Base-by-base conservation (phyloP, 1,140 invertebrate genomes). In the Pectinophora gossypiella region DNA sequence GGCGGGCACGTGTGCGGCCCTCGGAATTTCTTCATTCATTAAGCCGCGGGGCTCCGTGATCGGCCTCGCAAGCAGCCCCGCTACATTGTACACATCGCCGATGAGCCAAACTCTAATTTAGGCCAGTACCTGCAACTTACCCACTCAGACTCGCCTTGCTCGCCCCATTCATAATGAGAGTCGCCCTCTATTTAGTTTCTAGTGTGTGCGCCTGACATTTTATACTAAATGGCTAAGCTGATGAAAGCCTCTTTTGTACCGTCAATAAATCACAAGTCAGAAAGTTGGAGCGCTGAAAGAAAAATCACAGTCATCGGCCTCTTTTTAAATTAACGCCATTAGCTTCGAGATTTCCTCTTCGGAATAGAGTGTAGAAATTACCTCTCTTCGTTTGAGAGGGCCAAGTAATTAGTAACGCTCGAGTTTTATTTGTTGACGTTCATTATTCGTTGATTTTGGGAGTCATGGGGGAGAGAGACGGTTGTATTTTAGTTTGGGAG, bases 361-460 rank as follows among this genome's bases (percentile, higher is more conserved):
- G 62, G 68, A 82, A 85, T 81, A 71, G 79, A 85, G 77, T 80
- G 80, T 76, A 79, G 80, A 79, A 81, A 86, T 84, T 85, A 80
- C 79, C 76, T 77, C 75, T 78, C 81, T 78, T 70, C 72, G 72
- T 79, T 73, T 70, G 81, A 85, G 68, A 65, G 66, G 56, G 54
- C 61, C 70, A 48, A 80, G 85, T 89, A 88, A 89, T 89, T 89
- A 89, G 87, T 89, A 80, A 89, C 81, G 85, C 85, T 89, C 63
- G 76, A 85, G 67, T 88, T 87, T 88, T 89, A 89, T 89, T 89
- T 88, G 84, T 87, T 86, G 83, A 87, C 78, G 81, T 81, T 87
- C 75, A 86, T 88, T 88, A 88, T 81, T 83, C 76, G 72, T 79
- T 87, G 82, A 87, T 85, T 88, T 81, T 76, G 64, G 65, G 71